phyloP scores from a whole-genome alignment of 2,113 vertebrate species.

The Cinclus cinclus region DNA sequence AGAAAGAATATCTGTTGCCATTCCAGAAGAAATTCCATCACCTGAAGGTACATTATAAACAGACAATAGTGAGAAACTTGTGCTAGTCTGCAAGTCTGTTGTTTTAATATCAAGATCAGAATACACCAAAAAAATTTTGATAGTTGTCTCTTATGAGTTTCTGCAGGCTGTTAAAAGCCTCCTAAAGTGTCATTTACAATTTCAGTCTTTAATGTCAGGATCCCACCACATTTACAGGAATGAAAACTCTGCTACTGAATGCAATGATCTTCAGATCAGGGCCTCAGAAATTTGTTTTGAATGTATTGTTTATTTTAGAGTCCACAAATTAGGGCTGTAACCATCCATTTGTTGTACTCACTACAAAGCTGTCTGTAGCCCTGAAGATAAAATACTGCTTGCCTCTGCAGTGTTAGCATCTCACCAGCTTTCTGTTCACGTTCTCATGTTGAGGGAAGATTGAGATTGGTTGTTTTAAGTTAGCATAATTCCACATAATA shows the following conservation, averaged over 20 bases:
- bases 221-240: not conserved
- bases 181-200: not conserved
- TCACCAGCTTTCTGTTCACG: not conserved
- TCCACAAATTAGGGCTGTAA: not conserved
- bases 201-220: not conserved
- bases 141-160: not conserved
- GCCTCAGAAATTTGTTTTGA: not conserved
- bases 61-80: not conserved
- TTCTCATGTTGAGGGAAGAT: not conserved
- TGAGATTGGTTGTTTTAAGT: not conserved
- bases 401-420: not conserved
- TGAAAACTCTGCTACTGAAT: not conserved
- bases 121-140: not conserved
- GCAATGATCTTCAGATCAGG: not conserved
- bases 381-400: not conserved
- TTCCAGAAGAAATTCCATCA: constrained; percentile 69
- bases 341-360: not conserved
- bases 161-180: not conserved
- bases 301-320: not conserved
- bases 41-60: constrained; percentile 72
- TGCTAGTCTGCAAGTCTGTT: not conserved
- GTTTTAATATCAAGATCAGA: not conserved
- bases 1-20: constrained; percentile 71
- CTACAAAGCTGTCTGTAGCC: not conserved
- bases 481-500: not conserved